Evolutionary conservation across 2,888 invertebrate species (phyloP), one percentile per base, ranked within the genome.

Genomic region (Mylabris sibirica): DNA sequence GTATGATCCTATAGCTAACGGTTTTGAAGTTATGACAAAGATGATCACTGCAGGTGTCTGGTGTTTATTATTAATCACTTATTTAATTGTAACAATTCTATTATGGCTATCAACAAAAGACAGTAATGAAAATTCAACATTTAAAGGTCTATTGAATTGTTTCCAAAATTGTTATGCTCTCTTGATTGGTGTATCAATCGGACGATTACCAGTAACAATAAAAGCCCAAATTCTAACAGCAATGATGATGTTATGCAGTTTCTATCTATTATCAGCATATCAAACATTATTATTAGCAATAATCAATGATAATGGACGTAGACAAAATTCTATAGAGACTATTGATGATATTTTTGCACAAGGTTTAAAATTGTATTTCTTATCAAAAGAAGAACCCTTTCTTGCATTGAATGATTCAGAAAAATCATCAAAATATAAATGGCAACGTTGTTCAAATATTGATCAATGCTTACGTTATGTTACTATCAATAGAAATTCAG

Each of bases 261-360:
- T 78, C 9, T 73, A 75, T 65, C 60, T 74, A 8, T 63, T 72
- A 8, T 67, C 64, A 22, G 64, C 70, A 12, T 79, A 76, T 64
- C 66, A 75, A 60, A 72, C 73, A 0, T 72, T 66, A 53, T 62
- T 78, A 20, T 49, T 53, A 20, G n/a, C 49, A 34, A 64, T 64
- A 26, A 20, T 64, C 6, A 44, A 22, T 26, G 22, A 53, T n/a
- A 0, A n/a, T 22, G 1, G 24, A 44, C 2, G 53, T 53, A 26
- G 38, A 3, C 41, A 70, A 44, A 35, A 30, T 30, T 4, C 12
- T 20, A 70, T 70, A 0, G 60, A 14, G n/a, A 67, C 17, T 11
- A 30, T 65, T 12, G 35, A 41, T 3, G 62, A 65, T 11, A 34
- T 65, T 9, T 24, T 34, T 30, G 17, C 60, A 38, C 5, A 63